Evolutionary conservation across 1,140 invertebrate species (phyloP), one percentile per base, ranked within the genome.

Genomic region (Drosophila busckii): DNA sequence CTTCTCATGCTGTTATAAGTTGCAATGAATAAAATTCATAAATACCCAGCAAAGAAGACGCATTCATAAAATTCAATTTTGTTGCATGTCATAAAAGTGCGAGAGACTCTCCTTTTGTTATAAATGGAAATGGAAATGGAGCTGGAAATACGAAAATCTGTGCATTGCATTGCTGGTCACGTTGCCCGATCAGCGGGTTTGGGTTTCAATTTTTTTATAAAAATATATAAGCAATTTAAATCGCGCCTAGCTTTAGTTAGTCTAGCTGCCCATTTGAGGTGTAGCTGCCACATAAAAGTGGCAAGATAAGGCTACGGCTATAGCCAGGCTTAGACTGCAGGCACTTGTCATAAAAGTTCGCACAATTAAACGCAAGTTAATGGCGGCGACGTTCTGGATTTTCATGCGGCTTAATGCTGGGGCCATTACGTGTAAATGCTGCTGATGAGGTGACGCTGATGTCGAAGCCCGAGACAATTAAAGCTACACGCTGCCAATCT

Each of bases 371-470:
- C 70, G 67, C 64, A 70, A 78, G 75, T 78, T 85, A 82, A 85
- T 84, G 82, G 73, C 73, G 59, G 37, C 63, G 73, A 68, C n/a
- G 52, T 49, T 23, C 64, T 48, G 48, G 48, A 61, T 68, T 59
- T 48, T 45, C 45, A 31, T 44, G 28, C 19, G 9, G 65, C 70
- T 70, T 58, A 67, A 59, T 31, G 12, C 70, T 73, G 58, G 58
- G 59, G 54, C 68, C 83, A 85, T 85, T 85, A 85, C 75, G 83
- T 85, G 83, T 85, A 85, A 85, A 85, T 78, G 83, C 83, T 78
- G 82, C 83, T 85, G 83, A 85, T 85, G 83, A 85, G 83, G 76
- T 85, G 82, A 78, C 61, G 80, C 54, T 76, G 65, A 70, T 70
- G 64, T 49, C 48, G 50, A 50, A 69, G 40, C 34, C 44, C 26